These are phyloP conservation scores for Scomberomorus guttatus DNA, from an alignment of 2,797 vertebrate genomes.

Conservation along the genomic window DNA sequence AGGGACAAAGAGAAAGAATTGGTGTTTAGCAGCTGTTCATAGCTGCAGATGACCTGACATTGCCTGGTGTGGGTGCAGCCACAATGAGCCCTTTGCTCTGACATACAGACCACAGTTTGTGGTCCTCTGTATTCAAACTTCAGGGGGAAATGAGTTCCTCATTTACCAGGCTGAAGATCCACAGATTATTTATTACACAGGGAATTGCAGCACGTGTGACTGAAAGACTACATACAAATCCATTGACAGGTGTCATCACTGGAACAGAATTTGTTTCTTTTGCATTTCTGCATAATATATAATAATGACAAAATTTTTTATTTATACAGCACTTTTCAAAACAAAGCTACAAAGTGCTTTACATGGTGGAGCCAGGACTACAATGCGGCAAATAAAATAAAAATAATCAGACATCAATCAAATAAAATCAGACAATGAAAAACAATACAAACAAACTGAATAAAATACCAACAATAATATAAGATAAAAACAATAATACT, in stretches of 20 bases:
- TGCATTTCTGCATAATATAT: too few species aligned
- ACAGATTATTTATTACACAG: conserved; percentile 24
- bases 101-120: neutral
- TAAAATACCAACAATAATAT: too few species aligned
- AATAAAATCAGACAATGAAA: too few species aligned
- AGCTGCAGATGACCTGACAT: conserved; percentile 12
- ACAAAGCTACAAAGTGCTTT: too few species aligned
- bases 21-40: conserved; percentile 23
- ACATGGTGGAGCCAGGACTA: too few species aligned
- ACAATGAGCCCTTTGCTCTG: conserved; percentile 11
- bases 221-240: neutral
- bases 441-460: too few species aligned
- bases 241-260: neutral
- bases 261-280: too few species aligned
- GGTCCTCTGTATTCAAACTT: conserved; percentile 24
- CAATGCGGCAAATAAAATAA: too few species aligned
- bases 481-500: too few species aligned
- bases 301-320: too few species aligned
- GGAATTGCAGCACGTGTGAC: neutral
- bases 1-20: conserved; percentile 8
- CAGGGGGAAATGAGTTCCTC: conserved; percentile 27
- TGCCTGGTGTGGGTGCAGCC: neutral
- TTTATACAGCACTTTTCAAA: too few species aligned
- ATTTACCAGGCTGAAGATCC: conserved; percentile 6
- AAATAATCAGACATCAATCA: too few species aligned